Evolutionary conservation across 2,113 vertebrate species (phyloP), one percentile per base, ranked within the genome.

Genomic region (Serinus canaria): DNA sequence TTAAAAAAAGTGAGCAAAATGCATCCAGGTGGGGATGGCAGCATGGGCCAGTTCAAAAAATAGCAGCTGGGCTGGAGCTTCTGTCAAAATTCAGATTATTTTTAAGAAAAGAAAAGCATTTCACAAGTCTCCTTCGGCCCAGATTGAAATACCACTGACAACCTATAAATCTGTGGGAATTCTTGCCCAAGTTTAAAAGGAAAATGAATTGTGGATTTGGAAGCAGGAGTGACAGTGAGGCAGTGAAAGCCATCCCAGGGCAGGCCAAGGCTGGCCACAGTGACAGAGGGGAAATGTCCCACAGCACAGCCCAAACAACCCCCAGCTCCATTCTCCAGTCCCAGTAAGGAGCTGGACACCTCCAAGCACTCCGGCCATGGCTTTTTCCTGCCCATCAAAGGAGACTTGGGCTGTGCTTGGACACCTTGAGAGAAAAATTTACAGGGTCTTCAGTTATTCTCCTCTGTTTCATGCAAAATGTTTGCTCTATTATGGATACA

Each of bases 271-370:
- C 68, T 83, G 68, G 46, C 35, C 56, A 43, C 41, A 28, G 0
- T 14, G 22, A 62, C 37, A 75, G 10, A 60, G 6, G 16, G 46
- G 43, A 82, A 55, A 22, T 1, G 0, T 69, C 58, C 58, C 39
- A 33, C 19, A 35, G 63, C 8, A 1, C 3, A 7, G 9, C 28
- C 44, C 46, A 2, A 2, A 4, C 1, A 47, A 31, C 27, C 49
- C 43, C 37, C 74, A 94, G 44, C 30, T 41, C 44, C 12, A 5
- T 46, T 55, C 66, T 53, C 17, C 4, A 0, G 50, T 25, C 43
- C 58, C 75, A 66, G 28, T 16, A 33, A 62, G 59, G 49, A 83
- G 46, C 47, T 4, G 19, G n/a, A 67, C 2, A 3, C 23, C 59
- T 73, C 18, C 15, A 13, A 8, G 19, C 73, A 31, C 35, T 44